phyloP scores from a whole-genome alignment of 2,113 vertebrate species.

The Notiomystis cincta region DNA sequence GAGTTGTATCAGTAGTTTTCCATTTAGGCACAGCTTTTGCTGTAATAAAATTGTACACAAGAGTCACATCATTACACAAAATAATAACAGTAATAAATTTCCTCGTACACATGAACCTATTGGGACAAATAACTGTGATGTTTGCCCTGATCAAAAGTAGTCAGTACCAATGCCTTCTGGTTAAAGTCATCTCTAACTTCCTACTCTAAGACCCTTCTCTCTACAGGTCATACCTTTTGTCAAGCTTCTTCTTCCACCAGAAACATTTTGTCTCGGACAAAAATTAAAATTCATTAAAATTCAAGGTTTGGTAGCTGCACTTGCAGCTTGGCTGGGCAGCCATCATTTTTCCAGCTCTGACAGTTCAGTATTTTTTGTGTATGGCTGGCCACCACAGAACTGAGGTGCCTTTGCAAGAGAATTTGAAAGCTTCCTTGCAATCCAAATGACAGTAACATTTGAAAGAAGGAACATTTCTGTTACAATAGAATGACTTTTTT shows the following conservation, averaged over 20 bases:
- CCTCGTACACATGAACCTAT: neutral
- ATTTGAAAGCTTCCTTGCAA: neutral
- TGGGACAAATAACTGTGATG: neutral
- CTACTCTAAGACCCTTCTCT: neutral
- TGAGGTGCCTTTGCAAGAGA: neutral
- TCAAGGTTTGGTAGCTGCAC: neutral
- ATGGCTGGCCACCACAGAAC: neutral
- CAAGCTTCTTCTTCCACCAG: neutral
- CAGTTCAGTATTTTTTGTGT: neutral
- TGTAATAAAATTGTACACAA: neutral
- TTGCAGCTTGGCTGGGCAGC: neutral
- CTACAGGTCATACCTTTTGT: neutral
- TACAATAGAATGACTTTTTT: neutral
- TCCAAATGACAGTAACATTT: neutral
- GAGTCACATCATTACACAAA: neutral
- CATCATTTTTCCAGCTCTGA: neutral
- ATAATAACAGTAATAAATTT: neutral
- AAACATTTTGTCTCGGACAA: neutral
- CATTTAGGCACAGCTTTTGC: neutral
- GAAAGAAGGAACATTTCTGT: neutral
- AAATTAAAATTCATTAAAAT: neutral
- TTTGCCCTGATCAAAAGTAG: neutral
- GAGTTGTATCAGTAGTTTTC: neutral
- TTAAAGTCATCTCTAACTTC: neutral
- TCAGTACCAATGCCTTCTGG: neutral